Base-by-base conservation (phyloP, 2,888 invertebrate genomes). In the Mallateleia sp. region DNA sequence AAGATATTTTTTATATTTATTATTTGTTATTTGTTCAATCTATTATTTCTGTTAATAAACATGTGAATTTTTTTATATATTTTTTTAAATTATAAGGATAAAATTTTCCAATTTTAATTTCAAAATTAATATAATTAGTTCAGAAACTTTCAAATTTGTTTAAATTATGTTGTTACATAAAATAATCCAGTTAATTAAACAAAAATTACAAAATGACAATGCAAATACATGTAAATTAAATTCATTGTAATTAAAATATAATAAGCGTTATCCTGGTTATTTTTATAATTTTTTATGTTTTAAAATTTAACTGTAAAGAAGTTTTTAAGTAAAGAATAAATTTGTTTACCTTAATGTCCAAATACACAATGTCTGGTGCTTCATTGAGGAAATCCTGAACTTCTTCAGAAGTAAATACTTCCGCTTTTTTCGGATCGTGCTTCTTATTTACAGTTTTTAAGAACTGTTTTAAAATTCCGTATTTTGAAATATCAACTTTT, bases 291-390 rank as follows among this genome's bases (percentile, higher is more conserved):
- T 38, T 38, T 38, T 38, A 38, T 38, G 38, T 38, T 38, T 38
- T 38, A 38, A 38, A 38, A 38, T 38, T 38, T 38, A 38, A 38
- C 38, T 38, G 7, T 38, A 38, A 38, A 38, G 38, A 38, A 38
- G 6, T 38, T 38, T 38, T 38, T 38, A 38, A 38, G 38, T 38
- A 38, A 14, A 38, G 38, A 56, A n/a, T 22, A 42, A 8, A 22
- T 79, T 22, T 50, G 38, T 24, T 69, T 69, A 79, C 60, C 60
- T 69, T 79, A 25, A 79, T n/a, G 45, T 69, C 69, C 60, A 79
- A 69, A 32, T 79, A 79, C 15, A 56, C 52, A 56, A 32, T 58
- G 18, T 79, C 45, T 69, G 79, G 69, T 11, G 79, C 69, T 14
- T 45, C 28, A 32, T 79, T 79, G n/a, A 18, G 47, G 38, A 77